Conservation (phyloP, 2,888 invertebrate genomes). For the Aethes cnicana region DNA sequence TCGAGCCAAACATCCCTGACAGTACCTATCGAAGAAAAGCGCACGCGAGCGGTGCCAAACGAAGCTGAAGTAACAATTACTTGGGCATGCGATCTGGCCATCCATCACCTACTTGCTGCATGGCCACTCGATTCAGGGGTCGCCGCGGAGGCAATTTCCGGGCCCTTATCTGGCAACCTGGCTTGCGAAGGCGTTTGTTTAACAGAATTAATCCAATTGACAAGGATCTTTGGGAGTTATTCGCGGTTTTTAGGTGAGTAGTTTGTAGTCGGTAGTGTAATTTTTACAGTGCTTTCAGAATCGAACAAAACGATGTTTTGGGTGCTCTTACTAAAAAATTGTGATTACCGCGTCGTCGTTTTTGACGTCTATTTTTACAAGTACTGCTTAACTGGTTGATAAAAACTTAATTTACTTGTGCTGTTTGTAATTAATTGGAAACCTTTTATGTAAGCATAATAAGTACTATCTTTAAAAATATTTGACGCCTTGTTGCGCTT, state of each 20-base stretch:
- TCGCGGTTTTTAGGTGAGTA: conserved; percentile 35
- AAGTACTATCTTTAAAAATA: no score
- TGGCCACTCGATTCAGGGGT: conserved; percentile 63
- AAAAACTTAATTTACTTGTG: no score
- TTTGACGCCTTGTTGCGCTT: no score
- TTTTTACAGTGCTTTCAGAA: no score
- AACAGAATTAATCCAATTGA: conserved; percentile 74
- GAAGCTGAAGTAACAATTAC: conserved; percentile 77
- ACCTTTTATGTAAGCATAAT: no score
- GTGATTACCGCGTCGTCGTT: no score
- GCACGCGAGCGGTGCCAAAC: conserved; percentile 67
- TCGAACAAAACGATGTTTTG: no score
- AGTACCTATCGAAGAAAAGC: conserved; percentile 47
- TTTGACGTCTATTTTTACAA: no score
- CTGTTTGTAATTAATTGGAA: no score
- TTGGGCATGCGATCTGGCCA: conserved; percentile 75
- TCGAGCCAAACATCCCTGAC: conserved; percentile 27
- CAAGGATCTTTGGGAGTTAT: conserved; percentile 56
- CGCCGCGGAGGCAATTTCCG: conserved; percentile 77
- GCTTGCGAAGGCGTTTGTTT: conserved; percentile 69
- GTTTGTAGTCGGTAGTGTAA: no score
- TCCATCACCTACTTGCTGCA: conserved; percentile 77
- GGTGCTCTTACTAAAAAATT: no score
- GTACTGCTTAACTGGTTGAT: no score
- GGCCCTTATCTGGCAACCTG: conserved; percentile 70